phyloP scores from a whole-genome alignment of 2,113 vertebrate species.

The Choloepus hoffmanni region DNA sequence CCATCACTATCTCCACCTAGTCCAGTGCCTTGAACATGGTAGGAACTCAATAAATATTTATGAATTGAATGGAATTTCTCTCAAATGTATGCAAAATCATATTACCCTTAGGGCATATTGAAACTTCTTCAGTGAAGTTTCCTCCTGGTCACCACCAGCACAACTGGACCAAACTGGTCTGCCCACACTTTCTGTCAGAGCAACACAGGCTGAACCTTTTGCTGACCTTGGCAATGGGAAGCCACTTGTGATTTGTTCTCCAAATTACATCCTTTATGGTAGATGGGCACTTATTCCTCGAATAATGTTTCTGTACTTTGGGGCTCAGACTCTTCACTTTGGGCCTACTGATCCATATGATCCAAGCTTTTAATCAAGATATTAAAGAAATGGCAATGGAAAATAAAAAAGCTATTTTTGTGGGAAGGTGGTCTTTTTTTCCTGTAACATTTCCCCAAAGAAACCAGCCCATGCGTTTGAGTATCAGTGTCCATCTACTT shows the following conservation, averaged over 20 bases:
- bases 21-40: neutral
- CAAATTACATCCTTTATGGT: neutral
- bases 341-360: neutral
- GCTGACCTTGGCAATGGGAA: neutral
- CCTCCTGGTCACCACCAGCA: neutral
- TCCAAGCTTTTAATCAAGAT: neutral
- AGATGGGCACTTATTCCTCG: neutral
- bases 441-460: constrained; percentile 45
- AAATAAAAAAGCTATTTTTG: neutral
- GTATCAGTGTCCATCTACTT: neutral
- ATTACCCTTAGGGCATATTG: neutral
- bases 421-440: constrained; percentile 38
- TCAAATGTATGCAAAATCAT: neutral
- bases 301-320: neutral
- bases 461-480: neutral
- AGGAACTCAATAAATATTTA: neutral
- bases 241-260: neutral
- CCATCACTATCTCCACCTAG: neutral
- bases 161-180: neutral
- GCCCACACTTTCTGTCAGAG: neutral
- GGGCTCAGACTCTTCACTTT: neutral
- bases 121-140: neutral
- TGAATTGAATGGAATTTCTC: neutral
- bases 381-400: constrained; percentile 40
- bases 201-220: neutral